Percentiles rank a stretch among this genome's conserved stretches.
Conservation (phyloP, 2,113 vertebrate genomes). For the Sinocyclocheilus grahami region DNA sequence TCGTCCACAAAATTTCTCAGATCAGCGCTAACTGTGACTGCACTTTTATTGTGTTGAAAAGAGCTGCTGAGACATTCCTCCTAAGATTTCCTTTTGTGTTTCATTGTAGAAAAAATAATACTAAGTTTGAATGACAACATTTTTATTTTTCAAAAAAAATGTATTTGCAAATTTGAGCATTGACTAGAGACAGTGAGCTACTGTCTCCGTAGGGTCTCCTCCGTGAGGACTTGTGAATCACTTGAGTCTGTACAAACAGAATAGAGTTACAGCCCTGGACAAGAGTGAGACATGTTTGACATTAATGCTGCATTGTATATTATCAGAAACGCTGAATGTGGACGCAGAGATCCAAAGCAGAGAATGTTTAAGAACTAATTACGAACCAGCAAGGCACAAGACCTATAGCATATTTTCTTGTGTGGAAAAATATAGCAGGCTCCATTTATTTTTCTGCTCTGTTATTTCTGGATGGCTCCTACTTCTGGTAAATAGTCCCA, state of each 20-base stretch:
- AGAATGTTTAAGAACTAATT: conserved; percentile 81
- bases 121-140: not conserved
- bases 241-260: conserved; percentile 72
- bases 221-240: conserved; percentile 61
- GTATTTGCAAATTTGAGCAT: not conserved
- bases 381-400: conserved; percentile 77
- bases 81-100: not conserved
- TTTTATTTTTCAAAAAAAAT: not conserved
- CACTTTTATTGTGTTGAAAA: not conserved
- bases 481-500: conserved; percentile 77
- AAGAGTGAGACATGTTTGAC: conserved; percentile 76
- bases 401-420: conserved; percentile 76
- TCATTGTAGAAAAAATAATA: not conserved
- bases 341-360: conserved; percentile 74
- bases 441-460: conserved; percentile 81
- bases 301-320: conserved; percentile 78
- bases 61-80: not conserved
- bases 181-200: not conserved
- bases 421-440: conserved; percentile 79
- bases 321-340: conserved; percentile 74
- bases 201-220: conserved; percentile 38
- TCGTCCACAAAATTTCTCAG: not conserved
- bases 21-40: not conserved
- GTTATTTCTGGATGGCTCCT: conserved; percentile 78
- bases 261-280: conserved; percentile 73